Conservation (phyloP, 2,113 vertebrate species). For the Montifringilla adamsi region DNA sequence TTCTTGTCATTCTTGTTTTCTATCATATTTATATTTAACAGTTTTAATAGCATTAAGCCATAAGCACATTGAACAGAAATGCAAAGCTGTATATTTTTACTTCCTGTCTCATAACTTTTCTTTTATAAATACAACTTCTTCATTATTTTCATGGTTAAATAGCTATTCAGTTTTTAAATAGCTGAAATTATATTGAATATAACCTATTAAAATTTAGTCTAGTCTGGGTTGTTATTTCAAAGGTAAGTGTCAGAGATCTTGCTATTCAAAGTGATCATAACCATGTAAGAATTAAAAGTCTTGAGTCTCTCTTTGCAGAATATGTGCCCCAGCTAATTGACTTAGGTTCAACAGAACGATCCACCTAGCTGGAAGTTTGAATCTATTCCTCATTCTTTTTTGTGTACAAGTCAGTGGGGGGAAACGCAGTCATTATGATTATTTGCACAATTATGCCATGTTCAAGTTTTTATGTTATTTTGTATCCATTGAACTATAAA, state of each 20-base stretch:
- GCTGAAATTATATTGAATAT: neutral
- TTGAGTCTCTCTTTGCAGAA: neutral
- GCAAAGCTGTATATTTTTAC: neutral
- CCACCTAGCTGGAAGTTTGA: neutral
- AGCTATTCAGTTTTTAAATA: neutral
- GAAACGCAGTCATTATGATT: neutral
- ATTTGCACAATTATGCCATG: neutral
- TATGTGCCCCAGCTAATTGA: neutral
- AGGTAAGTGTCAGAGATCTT: neutral
- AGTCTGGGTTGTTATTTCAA: neutral
- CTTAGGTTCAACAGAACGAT: neutral
- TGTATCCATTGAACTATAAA: neutral
- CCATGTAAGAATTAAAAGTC: neutral
- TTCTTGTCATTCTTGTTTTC: neutral
- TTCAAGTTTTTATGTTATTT: neutral
- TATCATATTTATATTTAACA: neutral
- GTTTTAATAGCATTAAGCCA: neutral
- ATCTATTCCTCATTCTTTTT: neutral
- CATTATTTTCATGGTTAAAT: neutral
- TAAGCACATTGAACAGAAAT: neutral
- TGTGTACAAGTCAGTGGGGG: neutral
- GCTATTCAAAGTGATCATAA: neutral
- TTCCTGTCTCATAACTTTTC: neutral
- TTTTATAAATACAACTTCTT: neutral
- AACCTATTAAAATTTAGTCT: neutral